Percentiles rank a stretch among this genome's conserved stretches.
Conservation (phyloP, 1,140 invertebrate species). For the Heterodera carotae region DNA sequence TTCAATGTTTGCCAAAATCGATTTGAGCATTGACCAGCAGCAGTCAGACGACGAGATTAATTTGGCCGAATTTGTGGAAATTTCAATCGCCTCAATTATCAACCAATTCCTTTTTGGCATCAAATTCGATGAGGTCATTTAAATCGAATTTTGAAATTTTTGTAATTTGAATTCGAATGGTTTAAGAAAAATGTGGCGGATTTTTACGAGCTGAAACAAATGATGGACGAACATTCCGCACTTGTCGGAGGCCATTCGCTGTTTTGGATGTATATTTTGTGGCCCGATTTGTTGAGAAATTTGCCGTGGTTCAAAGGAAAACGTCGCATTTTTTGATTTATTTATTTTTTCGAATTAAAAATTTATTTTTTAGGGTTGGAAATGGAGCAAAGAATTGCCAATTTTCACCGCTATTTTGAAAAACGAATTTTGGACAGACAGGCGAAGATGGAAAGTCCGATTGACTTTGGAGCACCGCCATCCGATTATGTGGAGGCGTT, state of each 20-base stretch:
- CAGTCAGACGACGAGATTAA: neutral
- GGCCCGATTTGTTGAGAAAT: neutral
- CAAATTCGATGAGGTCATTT: slow-evolving; percentile 18
- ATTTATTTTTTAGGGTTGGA: neutral
- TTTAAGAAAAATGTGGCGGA: slow-evolving; percentile 16
- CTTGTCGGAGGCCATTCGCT: slow-evolving; percentile 8
- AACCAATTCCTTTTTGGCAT: slow-evolving; percentile 36
- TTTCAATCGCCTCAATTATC: slow-evolving; percentile 31
- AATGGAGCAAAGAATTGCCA: neutral
- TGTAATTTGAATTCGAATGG: neutral
- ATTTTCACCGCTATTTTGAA: slow-evolving; percentile 27
- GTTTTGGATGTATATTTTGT: slow-evolving; percentile 24
- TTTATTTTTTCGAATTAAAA: neutral
- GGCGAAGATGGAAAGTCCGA: neutral
- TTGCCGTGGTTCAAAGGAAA: slow-evolving; percentile 4
- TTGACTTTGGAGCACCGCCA: neutral
- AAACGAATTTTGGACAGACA: slow-evolving; percentile 24
- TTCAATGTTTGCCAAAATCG: slow-evolving; percentile 7
- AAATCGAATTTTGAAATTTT: neutral
- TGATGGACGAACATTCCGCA: slow-evolving; percentile 9
- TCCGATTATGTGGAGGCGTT: slow-evolving; percentile 23
- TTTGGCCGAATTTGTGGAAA: slow-evolving; percentile 24
- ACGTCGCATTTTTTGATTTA: slow-evolving; percentile 4
- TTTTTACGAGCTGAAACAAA: slow-evolving; percentile 20
- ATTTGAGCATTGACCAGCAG: neutral